phyloP scores from a whole-genome alignment of 1,140 invertebrate genomes.

The Penaeus japonicus region DNA sequence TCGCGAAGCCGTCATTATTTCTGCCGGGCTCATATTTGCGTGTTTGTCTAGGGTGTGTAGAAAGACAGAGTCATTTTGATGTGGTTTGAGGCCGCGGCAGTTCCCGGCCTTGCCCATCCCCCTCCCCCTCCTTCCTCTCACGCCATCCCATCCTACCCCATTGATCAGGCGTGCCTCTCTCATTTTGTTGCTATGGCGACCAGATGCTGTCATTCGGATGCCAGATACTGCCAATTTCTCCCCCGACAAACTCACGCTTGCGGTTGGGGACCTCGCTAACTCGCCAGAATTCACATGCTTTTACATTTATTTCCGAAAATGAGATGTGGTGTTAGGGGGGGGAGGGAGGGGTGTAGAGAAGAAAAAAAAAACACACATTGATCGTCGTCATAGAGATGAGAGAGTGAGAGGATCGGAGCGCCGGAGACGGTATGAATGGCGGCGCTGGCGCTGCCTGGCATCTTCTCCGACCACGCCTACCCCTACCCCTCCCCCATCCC shows the following conservation, averaged over 20 bases:
- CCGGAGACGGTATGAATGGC: too few species aligned
- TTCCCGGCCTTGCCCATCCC: background rate
- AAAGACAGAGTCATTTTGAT: too few species aligned
- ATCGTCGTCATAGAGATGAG: too few species aligned
- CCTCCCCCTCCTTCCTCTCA: background rate
- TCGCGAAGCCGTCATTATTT: too few species aligned
- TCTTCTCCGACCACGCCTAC: background rate
- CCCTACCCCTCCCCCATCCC: background rate
- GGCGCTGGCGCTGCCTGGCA: too few species aligned
- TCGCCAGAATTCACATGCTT: too few species aligned
- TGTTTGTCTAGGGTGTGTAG: too few species aligned
- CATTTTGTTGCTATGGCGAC: constrained; percentile 42
- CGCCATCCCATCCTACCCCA: background rate
- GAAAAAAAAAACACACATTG: background rate
- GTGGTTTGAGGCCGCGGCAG: too few species aligned
- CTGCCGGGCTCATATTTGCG: too few species aligned
- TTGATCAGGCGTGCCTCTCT: constrained; percentile 13
- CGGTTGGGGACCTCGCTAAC: too few species aligned
- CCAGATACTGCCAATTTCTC: constrained; percentile 1
- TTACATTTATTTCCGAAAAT: too few species aligned
- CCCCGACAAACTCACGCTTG: too few species aligned
- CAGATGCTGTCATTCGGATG: constrained; percentile 23
- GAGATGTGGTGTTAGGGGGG: background rate
- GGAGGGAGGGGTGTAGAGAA: background rate
- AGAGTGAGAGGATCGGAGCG: background rate